Conservation (phyloP, 2,888 invertebrate genomes). For the Nebria brevicollis region DNA sequence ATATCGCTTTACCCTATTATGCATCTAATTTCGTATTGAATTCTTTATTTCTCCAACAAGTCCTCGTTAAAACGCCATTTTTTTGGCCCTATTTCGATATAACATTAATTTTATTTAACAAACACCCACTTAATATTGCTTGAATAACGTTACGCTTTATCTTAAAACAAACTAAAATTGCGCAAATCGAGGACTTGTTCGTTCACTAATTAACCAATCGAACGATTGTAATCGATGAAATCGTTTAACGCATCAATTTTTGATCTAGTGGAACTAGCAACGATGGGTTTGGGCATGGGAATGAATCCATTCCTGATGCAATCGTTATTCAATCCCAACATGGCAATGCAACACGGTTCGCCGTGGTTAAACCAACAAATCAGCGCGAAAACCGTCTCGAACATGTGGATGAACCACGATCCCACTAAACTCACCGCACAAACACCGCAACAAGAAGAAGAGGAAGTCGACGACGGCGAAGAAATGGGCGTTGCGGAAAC, state of each 20-base stretch:
- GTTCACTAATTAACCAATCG: neutral
- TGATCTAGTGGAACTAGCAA: conserved; percentile 72
- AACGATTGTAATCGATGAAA: neutral
- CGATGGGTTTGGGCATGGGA: conserved; percentile 65
- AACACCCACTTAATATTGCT: no score
- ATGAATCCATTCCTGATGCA: conserved; percentile 60
- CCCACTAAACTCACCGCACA: conserved; percentile 52
- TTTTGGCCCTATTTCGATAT: no score
- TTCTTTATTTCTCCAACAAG: no score
- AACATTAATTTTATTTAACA: no score
- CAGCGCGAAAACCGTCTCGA: conserved; percentile 68
- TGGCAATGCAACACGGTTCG: conserved; percentile 50
- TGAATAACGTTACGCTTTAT: no score
- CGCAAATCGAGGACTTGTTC: neutral
- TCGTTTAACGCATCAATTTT: neutral
- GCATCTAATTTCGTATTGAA: no score
- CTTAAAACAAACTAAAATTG: neutral
- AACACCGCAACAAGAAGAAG: conserved; percentile 52
- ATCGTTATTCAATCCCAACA: conserved; percentile 57
- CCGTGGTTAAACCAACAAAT: conserved; percentile 58
- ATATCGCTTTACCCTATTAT: no score
- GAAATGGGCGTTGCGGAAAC: conserved; percentile 99
- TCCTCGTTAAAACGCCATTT: no score
- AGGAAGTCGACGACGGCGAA: conserved; percentile 82
- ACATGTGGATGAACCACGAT: conserved; percentile 69